Evolutionary conservation across 92 coral and sea anemone genomes (phyloP).

Genomic region (Palythoa caribaeorum): DNA sequence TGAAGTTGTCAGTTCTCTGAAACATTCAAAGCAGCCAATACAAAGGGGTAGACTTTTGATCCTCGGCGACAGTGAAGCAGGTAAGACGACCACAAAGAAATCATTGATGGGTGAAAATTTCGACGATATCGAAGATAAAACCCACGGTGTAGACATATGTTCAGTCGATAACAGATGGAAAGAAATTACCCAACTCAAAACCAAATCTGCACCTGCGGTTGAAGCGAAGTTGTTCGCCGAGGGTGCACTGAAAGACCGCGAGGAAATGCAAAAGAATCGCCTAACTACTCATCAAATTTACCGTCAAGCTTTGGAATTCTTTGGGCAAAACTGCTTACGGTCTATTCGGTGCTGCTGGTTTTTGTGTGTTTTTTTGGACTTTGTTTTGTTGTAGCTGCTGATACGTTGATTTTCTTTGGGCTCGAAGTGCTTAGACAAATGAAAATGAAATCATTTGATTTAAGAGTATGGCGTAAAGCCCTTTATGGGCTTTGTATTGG

Average conservation of each 20-base stretch:
- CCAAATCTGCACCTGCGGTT: not conserved
- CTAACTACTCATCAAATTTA: constrained; percentile 14
- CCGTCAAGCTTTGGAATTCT: not conserved
- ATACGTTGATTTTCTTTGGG: not conserved
- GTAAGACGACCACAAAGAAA: not conserved
- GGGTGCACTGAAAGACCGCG: not conserved
- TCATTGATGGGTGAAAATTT: constrained; percentile 8
- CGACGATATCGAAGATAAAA: not conserved
- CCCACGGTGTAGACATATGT: constrained; percentile 13
- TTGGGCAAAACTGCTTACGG: not conserved
- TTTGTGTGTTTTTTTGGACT: not conserved
- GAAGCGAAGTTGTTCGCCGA: not conserved
- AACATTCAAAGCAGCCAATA: not conserved
- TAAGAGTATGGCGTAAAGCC: constrained; percentile 10
- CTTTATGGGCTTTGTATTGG: not conserved
- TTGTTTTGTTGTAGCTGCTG: not conserved
- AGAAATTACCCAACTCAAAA: not conserved
- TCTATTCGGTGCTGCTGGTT: not conserved
- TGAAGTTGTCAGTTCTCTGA: not conserved
- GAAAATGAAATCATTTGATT: not conserved
- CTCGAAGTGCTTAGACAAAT: not conserved
- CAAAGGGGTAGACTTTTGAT: not conserved
- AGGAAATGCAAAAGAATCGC: not conserved
- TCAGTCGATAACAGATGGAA: constrained; percentile 1
- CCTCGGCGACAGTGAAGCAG: constrained; percentile 5